Conservation (phyloP, 2,888 invertebrate species). For the Nephrotoma flavescens region DNA sequence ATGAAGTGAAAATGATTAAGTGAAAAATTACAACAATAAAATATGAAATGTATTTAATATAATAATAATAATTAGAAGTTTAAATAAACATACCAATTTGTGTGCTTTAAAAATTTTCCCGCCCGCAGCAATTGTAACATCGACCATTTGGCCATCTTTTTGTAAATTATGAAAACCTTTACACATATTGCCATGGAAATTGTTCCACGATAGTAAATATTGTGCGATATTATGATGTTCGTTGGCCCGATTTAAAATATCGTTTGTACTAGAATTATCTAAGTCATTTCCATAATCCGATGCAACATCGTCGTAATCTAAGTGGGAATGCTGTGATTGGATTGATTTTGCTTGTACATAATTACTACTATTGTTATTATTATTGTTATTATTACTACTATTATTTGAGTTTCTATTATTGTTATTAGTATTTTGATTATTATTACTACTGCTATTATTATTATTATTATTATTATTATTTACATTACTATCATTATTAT, state of each 20-base stretch:
- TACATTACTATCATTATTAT: conserved; percentile 1
- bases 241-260: conserved; percentile 1
- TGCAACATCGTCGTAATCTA: neutral
- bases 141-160: conserved; percentile 56
- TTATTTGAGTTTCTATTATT: conserved; percentile 6
- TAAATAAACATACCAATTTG: conserved; percentile 39
- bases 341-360: neutral
- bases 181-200: conserved; percentile 58
- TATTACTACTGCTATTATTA: conserved; percentile 2
- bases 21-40: neutral
- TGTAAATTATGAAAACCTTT: conserved; percentile 55
- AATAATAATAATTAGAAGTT: neutral
- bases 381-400: conserved; percentile 1
- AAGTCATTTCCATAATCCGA: neutral
- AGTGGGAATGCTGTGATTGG: neutral
- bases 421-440: conserved; percentile 2
- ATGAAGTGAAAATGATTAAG: neutral
- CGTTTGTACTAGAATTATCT: neutral
- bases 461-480: conserved; percentile 4
- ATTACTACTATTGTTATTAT: neutral
- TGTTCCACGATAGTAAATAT: conserved; percentile 53
- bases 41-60: neutral
- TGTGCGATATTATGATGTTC: conserved; percentile 33
- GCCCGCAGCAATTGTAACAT: conserved; percentile 55
- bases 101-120: conserved; percentile 56